These are phyloP conservation scores for Antrozous pallidus DNA, from an alignment of 2,797 vertebrate species.

Conservation along the genomic window DNA sequence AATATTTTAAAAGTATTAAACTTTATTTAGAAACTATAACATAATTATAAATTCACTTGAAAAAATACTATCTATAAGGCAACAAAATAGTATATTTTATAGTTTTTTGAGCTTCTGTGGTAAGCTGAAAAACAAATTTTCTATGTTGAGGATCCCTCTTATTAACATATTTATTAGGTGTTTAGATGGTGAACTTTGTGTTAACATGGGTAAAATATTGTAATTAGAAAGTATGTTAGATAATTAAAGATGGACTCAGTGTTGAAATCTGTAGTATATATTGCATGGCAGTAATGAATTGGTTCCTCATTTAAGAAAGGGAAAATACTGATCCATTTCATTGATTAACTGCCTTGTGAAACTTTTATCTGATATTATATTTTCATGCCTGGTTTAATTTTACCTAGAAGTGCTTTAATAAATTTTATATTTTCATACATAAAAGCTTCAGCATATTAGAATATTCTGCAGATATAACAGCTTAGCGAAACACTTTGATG, in stretches of 20 bases:
- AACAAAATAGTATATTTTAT: neutral
- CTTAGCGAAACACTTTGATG: neutral
- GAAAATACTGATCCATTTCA: neutral
- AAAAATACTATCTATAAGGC: neutral
- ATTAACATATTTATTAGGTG: neutral
- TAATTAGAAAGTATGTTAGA: neutral
- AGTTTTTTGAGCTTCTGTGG: neutral
- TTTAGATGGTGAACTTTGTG: neutral
- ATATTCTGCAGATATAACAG: slow-evolving; percentile 22
- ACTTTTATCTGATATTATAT: neutral
- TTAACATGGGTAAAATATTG: slow-evolving; percentile 39
- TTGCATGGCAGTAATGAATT: neutral
- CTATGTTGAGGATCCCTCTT: neutral
- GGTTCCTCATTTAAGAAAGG: neutral
- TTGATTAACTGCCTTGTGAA: neutral
- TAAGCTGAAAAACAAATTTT: neutral
- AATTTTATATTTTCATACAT: slow-evolving; percentile 47
- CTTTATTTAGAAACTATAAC: neutral
- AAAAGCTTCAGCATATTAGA: slow-evolving; percentile 21
- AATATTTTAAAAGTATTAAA: neutral
- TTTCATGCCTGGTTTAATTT: slow-evolving; percentile 10
- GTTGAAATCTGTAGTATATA: neutral
- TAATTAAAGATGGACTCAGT: slow-evolving; percentile 38
- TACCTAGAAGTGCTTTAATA: slow-evolving; percentile 33
- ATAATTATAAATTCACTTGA: neutral